phyloP scores from a whole-genome alignment of 2,888 invertebrate genomes.

The Caenorhabditis japonica region DNA sequence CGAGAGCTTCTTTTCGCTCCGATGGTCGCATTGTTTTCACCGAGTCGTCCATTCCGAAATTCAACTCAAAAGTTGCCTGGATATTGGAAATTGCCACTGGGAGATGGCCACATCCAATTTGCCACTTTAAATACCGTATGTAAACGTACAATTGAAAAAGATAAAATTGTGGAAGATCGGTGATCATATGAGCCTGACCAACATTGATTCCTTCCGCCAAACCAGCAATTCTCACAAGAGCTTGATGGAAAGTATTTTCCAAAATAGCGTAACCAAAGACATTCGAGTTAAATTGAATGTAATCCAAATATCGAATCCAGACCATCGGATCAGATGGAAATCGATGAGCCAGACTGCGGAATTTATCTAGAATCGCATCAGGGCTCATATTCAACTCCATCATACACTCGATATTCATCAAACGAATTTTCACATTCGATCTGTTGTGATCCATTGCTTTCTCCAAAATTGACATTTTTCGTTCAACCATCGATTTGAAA shows the following conservation, averaged over 20 bases:
- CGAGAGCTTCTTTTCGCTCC: not conserved
- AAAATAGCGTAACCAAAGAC: constrained; percentile 6
- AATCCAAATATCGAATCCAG: constrained; percentile 29
- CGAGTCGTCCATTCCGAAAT: constrained; percentile 10
- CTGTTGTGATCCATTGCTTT: constrained; percentile 4
- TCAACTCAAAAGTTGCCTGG: constrained; percentile 39
- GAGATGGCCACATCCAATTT: constrained; percentile 9
- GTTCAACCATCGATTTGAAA: not conserved
- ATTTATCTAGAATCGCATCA: not conserved
- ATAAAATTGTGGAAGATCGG: constrained; percentile 2
- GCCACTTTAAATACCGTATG: constrained; percentile 38
- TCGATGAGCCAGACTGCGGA: not conserved
- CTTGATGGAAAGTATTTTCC: not conserved
- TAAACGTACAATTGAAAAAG: constrained; percentile 18
- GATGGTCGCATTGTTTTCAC: too few relatives aligned
- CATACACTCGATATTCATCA: constrained; percentile 20
- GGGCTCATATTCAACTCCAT: constrained; percentile 4
- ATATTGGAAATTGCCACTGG: constrained; percentile 25
- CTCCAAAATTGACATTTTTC: constrained; percentile 12
- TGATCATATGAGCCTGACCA: constrained; percentile 12
- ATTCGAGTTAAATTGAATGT: constrained; percentile 19
- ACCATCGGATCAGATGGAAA: constrained; percentile 30
- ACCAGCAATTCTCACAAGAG: constrained; percentile 1
- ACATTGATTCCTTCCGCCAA: constrained; percentile 7
- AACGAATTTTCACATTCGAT: not conserved